Percentiles rank a stretch among this genome's conserved stretches.
Evolutionary conservation across 1,140 invertebrate genomes (phyloP).

Genomic region (Berghia stephanieae): DNA sequence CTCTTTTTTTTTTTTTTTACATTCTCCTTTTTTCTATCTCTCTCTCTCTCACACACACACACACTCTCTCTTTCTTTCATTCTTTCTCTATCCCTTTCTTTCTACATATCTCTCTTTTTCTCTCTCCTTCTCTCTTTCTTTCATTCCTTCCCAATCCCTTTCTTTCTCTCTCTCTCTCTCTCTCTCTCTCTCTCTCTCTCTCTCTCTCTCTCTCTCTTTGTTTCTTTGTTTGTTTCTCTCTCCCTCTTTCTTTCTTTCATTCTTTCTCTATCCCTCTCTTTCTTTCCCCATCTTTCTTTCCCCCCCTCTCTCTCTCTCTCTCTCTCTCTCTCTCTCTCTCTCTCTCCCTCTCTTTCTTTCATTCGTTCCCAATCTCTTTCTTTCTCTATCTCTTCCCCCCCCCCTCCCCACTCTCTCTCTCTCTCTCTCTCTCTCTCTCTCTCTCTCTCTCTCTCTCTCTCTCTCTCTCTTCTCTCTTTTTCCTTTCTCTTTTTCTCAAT

Average conservation of each 20-base stretch:
- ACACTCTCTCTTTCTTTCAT: no score
- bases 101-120: constrained; percentile 11
- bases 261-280: not conserved
- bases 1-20: not conserved
- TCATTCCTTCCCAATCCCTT: no score
- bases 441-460: no score
- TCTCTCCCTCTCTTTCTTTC: not conserved
- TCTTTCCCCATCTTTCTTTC: not conserved
- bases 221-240: not conserved
- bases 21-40: constrained; percentile 9
- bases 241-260: not conserved
- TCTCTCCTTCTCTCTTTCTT: not conserved
- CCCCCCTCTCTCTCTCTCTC: not conserved
- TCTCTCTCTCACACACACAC: not conserved
- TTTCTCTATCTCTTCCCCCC: not conserved
- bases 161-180: not conserved
- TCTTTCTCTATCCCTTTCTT: no score
- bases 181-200: not conserved
- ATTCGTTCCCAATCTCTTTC: not conserved
- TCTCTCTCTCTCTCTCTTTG: not conserved
- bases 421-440: not conserved
- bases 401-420: not conserved
- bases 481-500: no score
- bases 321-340: not conserved
- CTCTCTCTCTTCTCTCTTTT: no score